phyloP scores from a whole-genome alignment of 2,113 vertebrate genomes.

The Caranx ignobilis region DNA sequence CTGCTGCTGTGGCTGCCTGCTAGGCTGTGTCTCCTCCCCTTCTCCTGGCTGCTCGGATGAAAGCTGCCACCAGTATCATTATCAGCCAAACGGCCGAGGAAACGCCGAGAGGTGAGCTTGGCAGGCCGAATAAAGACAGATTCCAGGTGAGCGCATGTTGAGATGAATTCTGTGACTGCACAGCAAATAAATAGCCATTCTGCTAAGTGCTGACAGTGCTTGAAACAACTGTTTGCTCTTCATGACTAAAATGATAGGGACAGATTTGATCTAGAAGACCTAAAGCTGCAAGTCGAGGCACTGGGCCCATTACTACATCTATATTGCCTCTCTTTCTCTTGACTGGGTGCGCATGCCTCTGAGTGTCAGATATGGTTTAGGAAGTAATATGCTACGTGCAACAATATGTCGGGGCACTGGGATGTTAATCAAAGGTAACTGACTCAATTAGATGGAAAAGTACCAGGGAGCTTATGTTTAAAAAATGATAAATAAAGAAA shows the following conservation, averaged over 20 bases:
- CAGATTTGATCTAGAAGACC: slow-evolving; percentile 66
- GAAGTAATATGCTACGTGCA: slow-evolving; percentile 46
- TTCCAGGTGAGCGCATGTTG: slow-evolving; percentile 64
- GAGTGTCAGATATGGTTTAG: slow-evolving; percentile 50
- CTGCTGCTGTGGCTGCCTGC: slow-evolving; percentile 33
- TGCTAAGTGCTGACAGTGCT: slow-evolving; percentile 71
- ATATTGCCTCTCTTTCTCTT: slow-evolving; percentile 34
- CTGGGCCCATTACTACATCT: slow-evolving; percentile 38
- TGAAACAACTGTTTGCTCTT: slow-evolving; percentile 73
- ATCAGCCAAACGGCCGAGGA: slow-evolving; percentile 51
- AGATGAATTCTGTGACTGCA: slow-evolving; percentile 56
- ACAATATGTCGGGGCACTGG: slow-evolving; percentile 31
- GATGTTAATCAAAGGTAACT: slow-evolving; percentile 70
- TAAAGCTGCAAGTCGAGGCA: slow-evolving; percentile 37
- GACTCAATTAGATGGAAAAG: slow-evolving; percentile 63
- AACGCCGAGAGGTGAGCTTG: slow-evolving; percentile 40
- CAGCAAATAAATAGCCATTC: slow-evolving; percentile 69
- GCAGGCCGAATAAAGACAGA: slow-evolving; percentile 69
- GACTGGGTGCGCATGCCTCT: slow-evolving; percentile 1
- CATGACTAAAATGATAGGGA: slow-evolving; percentile 64
- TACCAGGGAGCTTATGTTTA: slow-evolving; percentile 49
- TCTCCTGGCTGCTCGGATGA: slow-evolving; percentile 48
- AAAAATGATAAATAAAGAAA: slow-evolving; percentile 59
- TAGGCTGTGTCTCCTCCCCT: slow-evolving; percentile 45
- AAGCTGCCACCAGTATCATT: slow-evolving; percentile 51